A percentile compares a stretch with the other conserved stretches of the same genome.
phyloP scores from a whole-genome alignment of 2,888 invertebrate genomes.

The Geophilus truncorum region DNA sequence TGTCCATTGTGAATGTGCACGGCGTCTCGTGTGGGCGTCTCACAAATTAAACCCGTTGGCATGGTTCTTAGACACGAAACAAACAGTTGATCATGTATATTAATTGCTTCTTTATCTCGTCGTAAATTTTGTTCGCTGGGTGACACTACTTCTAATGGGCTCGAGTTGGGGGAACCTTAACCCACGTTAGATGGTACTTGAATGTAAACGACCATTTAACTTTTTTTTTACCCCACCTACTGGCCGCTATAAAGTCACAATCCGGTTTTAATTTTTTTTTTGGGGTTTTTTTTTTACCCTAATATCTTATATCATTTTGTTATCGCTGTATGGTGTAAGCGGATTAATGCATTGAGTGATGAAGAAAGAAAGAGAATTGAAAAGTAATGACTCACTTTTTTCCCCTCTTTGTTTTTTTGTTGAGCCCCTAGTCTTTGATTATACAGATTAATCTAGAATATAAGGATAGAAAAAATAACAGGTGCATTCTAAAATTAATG shows the following conservation, averaged over 20 bases:
- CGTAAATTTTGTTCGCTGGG: conserved; percentile 9
- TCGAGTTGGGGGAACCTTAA: neutral
- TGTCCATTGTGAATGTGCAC: conserved; percentile 3
- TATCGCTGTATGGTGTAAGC: neutral
- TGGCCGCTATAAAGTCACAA: neutral
- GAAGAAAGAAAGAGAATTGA: neutral
- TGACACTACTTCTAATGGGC: conserved; percentile 7
- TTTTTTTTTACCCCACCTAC: neutral
- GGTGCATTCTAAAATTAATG: no score
- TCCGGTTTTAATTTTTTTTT: neutral
- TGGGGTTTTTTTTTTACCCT: neutral
- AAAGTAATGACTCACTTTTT: neutral
- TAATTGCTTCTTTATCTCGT: conserved; percentile 20
- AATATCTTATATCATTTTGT: neutral
- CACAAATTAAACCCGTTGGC: conserved; percentile 16
- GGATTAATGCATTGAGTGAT: neutral
- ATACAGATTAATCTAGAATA: no score
- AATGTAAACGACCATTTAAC: neutral
- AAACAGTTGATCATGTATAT: conserved; percentile 11
- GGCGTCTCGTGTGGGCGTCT: conserved; percentile 16
- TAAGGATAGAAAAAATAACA: no score
- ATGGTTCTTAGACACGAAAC: conserved; percentile 20
- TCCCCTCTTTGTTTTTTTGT: no score
- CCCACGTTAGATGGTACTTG: neutral
- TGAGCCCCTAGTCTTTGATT: no score